These are phyloP conservation scores for Spialia ferax DNA, from an alignment of 2,888 invertebrate genomes.

Conservation along the genomic window DNA sequence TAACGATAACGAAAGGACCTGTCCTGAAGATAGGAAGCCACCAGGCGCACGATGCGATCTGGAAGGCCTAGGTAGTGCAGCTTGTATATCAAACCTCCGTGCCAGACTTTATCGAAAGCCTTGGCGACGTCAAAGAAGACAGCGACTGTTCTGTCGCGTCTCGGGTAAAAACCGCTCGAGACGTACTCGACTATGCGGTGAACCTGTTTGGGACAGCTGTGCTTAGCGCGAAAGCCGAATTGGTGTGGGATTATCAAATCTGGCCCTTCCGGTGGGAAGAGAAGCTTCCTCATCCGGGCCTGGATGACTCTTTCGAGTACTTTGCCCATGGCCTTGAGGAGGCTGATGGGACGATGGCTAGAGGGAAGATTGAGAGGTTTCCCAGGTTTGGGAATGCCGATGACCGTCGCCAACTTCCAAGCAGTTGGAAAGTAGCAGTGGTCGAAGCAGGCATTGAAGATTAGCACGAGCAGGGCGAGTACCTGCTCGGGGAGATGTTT, in stretches of 20 bases:
- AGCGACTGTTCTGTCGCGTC: conserved; percentile 3
- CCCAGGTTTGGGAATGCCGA: conserved; percentile 22
- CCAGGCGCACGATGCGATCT: neutral
- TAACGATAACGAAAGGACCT: conserved; percentile 6
- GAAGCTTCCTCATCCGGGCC: conserved; percentile 16
- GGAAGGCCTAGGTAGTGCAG: neutral
- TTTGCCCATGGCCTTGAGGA: conserved; percentile 24
- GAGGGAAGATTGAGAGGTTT: conserved; percentile 18
- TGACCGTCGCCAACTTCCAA: too few species aligned
- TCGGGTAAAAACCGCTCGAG: conserved; percentile 7
- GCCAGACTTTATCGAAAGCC: neutral
- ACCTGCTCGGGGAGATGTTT: neutral
- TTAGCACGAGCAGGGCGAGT: too few species aligned
- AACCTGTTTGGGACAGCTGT: conserved; percentile 9
- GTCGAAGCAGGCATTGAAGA: too few species aligned
- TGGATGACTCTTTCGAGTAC: neutral
- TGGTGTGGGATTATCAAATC: neutral
- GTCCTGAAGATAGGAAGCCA: conserved; percentile 3
- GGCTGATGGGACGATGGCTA: conserved; percentile 14
- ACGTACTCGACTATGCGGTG: conserved; percentile 28
- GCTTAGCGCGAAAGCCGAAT: conserved; percentile 15
- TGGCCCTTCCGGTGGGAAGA: conserved; percentile 4
- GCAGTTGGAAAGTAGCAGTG: too few species aligned
- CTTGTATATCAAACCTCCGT: neutral
- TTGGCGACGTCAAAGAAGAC: conserved; percentile 15